Evolutionary conservation across 2,888 invertebrate genomes (phyloP), one percentile per base, ranked within the genome.

Genomic region (Diarsia rubi): DNA sequence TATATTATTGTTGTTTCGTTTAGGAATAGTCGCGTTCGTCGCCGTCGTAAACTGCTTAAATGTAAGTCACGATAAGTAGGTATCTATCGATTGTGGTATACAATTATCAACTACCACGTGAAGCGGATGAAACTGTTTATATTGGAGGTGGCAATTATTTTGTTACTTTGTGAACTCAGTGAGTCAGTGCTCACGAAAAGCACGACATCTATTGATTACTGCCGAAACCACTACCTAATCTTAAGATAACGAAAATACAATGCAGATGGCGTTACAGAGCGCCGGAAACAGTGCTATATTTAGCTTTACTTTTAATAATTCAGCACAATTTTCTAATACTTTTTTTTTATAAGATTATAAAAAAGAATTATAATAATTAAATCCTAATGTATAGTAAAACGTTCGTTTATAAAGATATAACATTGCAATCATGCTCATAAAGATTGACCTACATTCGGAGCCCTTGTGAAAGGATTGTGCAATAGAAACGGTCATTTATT

Each of bases 391-490:
- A 59, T 75, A 63, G 49, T 0, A 1, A 37, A 44, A 52, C 24
- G 21, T 79, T 78, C 83, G 69, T 81, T 66, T 73, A 84, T 80
- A 79, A 86, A 85, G 85, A 86, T 88, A 88, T 86, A 90, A 91
- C 90, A 83, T 91, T 91, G 92, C 90, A 94, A 93, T 92, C 91
- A 91, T 92, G 92, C 92, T 94, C 91, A 91, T 93, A 94, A 93
- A 95, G 94, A 95, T 94, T 97, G 96, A 96, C 96, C 96, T 96
- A 97, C 95, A 95, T 97, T 96, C 90, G 85, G 90, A 95, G 96
- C 96, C 96, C 96, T 96, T 96, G 96, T 96, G 96, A 97, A 97
- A 96, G 96, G 96, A 96, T 97, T 96, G 96, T 96, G 96, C 95
- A 96, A 96, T 95, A 95, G 95, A 96, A 96, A 96, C 96, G 95